Base-by-base conservation (phyloP, 2,113 vertebrate genomes). In the Trematomus loennbergii region DNA sequence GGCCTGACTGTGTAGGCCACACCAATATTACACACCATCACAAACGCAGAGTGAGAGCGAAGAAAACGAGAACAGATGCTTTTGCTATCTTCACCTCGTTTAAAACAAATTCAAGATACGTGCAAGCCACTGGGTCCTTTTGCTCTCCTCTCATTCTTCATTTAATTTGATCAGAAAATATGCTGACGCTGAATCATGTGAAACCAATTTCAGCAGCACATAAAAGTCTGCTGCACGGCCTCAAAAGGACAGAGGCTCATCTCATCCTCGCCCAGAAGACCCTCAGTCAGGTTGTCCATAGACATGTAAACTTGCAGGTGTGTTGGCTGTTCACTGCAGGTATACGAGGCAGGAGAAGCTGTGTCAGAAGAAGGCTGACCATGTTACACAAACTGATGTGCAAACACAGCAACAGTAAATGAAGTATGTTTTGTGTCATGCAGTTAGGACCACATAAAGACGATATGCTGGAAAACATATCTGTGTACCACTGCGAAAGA, bases 81-180 rank as follows among this genome's bases (percentile, higher is more conserved):
- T 82, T 81, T 85, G 82, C 62, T 61, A 22, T 89, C 59, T 91
- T 64, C 63, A 76, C 69, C 48, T 65, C 69, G 75, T 82, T 66
- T 20, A 63, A 69, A 88, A 90, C 87, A 57, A 87, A 93, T 89
- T 87, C 59, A 87, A 79, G 57, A 85, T 84, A 70, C 85, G 63
- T 85, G 54, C 71, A 72, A 83, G 8, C 74, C 76, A 48, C 73
- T 81, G 78, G 50, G 57, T 54, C 29, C 29, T 69, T 60, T 71
- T 61, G 48, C 85, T 70, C 65, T 60, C 0, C 13, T 12, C 18
- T 78, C 68, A 68, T 87, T 33, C 48, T 71, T 82, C 49, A 61
- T 87, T 71, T 43, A 95, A 95, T 95, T 93, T 89, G 90, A 95
- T 94, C 91, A 94, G 83, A 81, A 87, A 85, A 91, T 93, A 57